Conservation (phyloP, 2,888 invertebrate genomes). For the Agonopterix arenella region DNA sequence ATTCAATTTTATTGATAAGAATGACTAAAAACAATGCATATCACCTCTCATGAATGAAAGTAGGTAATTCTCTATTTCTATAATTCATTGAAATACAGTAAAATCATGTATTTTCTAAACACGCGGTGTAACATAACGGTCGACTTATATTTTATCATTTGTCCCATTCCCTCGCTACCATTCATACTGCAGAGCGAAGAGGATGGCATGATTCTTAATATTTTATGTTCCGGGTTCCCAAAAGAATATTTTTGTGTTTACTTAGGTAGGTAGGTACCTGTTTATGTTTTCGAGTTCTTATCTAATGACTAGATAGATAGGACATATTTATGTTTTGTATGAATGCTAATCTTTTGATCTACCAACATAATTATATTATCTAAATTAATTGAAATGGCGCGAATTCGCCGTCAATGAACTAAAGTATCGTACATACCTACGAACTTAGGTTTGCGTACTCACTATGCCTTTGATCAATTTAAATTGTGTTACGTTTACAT, state of each 20-base stretch:
- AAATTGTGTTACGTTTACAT: too few relatives aligned
- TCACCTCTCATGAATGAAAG: too few relatives aligned
- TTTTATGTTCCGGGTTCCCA: constrained; percentile 9
- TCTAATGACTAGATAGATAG: too few relatives aligned
- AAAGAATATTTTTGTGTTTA: not conserved
- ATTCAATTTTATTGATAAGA: too few relatives aligned
- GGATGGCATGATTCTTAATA: constrained; percentile 34
- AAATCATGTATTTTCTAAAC: not conserved
- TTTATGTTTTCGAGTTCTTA: not conserved
- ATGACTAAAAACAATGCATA: too few relatives aligned
- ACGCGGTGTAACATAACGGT: constrained; percentile 10
- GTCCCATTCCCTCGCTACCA: constrained; percentile 34
- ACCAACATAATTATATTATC: too few relatives aligned
- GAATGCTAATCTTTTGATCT: too few relatives aligned
- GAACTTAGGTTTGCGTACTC: too few relatives aligned
- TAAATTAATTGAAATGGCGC: constrained; percentile 23
- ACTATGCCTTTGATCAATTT: too few relatives aligned
- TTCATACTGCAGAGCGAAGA: constrained; percentile 19
- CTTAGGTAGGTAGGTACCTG: constrained; percentile 4
- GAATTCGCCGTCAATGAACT: constrained; percentile 43
- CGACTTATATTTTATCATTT: constrained; percentile 23
- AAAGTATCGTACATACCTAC: not conserved
- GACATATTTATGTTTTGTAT: too few relatives aligned
- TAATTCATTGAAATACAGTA: too few relatives aligned
- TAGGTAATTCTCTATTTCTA: too few relatives aligned